phyloP scores from a whole-genome alignment of 2,113 vertebrate genomes.

The Melanocharis versteri region DNA sequence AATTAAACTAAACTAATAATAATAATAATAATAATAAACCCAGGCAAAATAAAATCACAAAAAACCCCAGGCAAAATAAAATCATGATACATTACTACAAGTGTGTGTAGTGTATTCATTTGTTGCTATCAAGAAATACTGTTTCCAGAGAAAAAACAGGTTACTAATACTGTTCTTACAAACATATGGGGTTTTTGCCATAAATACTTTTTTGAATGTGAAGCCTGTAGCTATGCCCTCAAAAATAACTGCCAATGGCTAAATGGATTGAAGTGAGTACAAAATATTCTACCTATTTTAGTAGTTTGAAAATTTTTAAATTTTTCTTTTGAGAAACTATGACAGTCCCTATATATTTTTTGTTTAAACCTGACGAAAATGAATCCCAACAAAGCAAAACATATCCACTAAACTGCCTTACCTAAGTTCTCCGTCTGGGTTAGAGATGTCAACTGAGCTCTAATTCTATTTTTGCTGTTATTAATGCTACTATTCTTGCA shows the following conservation, averaged over 20 bases:
- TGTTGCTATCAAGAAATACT: not conserved
- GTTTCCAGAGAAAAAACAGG: not conserved
- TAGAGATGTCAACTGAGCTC: not conserved
- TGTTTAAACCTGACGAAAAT: not conserved
- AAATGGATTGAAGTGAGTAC: not conserved
- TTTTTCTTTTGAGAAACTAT: not conserved
- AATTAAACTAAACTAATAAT: not conserved
- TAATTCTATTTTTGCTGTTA: not conserved
- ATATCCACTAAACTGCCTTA: not conserved
- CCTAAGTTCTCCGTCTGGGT: not conserved
- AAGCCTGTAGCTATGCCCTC: not conserved
- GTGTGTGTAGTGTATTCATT: too few relatives aligned
- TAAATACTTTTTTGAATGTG: not conserved
- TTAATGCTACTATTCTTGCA: not conserved
- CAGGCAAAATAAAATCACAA: not conserved
- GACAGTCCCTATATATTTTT: not conserved
- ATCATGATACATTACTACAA: not conserved
- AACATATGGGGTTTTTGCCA: not conserved
- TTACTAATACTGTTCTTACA: not conserved
- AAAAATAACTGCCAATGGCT: not conserved
- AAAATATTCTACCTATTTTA: not conserved
- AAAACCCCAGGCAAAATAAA: not conserved
- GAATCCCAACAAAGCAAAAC: not conserved
- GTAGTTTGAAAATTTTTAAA: not conserved
- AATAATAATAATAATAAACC: too few relatives aligned